Percentiles rank a stretch among this genome's conserved stretches.
phyloP scores from a whole-genome alignment of 2,888 invertebrate species.

The Dryocosmus kuriphilus region DNA sequence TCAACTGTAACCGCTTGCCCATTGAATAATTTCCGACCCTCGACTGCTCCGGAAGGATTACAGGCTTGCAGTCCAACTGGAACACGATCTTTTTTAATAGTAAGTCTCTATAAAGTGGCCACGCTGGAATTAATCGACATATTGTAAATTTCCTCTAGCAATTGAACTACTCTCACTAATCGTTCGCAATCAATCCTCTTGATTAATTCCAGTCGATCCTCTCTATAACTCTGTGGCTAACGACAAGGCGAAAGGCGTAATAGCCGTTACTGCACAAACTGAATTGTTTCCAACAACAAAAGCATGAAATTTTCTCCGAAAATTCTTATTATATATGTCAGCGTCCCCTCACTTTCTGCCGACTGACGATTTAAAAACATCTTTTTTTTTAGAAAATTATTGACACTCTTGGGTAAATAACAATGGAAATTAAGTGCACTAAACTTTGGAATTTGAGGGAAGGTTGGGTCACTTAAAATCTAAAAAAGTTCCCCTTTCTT shows the following conservation, averaged over 20 bases:
- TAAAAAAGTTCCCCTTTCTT: no score
- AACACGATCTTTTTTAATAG: conserved; percentile 62
- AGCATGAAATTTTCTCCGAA: background rate
- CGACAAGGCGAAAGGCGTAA: no score
- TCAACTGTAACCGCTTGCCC: conserved; percentile 28
- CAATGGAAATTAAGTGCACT: no score
- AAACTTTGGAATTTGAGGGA: no score
- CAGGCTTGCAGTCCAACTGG: conserved; percentile 57
- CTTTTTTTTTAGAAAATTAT: no score
- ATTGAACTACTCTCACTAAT: conserved; percentile 59
- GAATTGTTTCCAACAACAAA: background rate
- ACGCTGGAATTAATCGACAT: conserved; percentile 64
- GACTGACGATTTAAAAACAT: no score
- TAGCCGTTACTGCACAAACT: background rate
- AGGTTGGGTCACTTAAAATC: no score
- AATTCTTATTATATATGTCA: background rate
- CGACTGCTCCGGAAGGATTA: conserved; percentile 45
- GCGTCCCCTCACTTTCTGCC: no score
- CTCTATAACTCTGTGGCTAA: background rate
- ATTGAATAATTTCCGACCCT: conserved; percentile 57
- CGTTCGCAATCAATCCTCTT: conserved; percentile 67
- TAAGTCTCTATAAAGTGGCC: conserved; percentile 63
- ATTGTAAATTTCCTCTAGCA: conserved; percentile 62
- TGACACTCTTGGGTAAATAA: no score
- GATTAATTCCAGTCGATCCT: conserved; percentile 50